Percentiles rank a stretch among this genome's conserved stretches.
Conservation (phyloP, 1,140 invertebrate species). For the Ericerus pela region DNA sequence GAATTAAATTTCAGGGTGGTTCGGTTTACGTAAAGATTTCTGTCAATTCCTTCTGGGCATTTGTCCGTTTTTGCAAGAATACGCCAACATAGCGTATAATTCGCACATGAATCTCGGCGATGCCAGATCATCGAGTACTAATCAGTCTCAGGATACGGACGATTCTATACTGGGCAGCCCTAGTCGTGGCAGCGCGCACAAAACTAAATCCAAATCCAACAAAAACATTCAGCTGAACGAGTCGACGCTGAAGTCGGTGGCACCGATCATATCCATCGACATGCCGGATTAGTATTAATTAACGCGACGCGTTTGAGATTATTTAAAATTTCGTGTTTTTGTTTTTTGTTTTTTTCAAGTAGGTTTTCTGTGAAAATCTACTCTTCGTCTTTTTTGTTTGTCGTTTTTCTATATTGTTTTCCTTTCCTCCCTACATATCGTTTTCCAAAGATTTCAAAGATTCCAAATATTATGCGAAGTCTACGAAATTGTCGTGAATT, state of each 20-base stretch:
- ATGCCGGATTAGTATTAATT: conserved; percentile 58
- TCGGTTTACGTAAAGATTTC: conserved; percentile 93
- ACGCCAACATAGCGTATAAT: conserved; percentile 93
- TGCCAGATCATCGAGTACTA: conserved; percentile 31
- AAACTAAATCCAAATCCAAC: conserved; percentile 39
- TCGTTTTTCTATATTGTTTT: too few relatives aligned
- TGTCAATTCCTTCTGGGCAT: conserved; percentile 84
- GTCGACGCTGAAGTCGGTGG: conserved; percentile 53
- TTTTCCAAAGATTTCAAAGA: too few relatives aligned
- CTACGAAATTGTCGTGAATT: too few relatives aligned
- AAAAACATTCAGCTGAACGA: conserved; percentile 55
- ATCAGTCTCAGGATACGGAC: conserved; percentile 12
- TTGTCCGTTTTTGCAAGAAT: conserved; percentile 90
- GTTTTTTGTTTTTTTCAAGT: too few relatives aligned
- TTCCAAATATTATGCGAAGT: too few relatives aligned
- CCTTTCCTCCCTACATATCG: too few relatives aligned
- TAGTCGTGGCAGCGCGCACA: conserved; percentile 37
- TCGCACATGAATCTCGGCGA: conserved; percentile 32
- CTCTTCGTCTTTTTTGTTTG: too few relatives aligned
- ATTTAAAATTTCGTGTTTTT: too few relatives aligned
- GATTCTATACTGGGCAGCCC: conserved; percentile 32
- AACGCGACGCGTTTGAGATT: too few relatives aligned
- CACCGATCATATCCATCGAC: conserved; percentile 74
- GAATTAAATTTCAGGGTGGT: conserved; percentile 71
- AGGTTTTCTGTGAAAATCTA: too few relatives aligned